Evolutionary conservation across 2,113 vertebrate species (phyloP).

Genomic region (Daphoenositta chrysoptera): DNA sequence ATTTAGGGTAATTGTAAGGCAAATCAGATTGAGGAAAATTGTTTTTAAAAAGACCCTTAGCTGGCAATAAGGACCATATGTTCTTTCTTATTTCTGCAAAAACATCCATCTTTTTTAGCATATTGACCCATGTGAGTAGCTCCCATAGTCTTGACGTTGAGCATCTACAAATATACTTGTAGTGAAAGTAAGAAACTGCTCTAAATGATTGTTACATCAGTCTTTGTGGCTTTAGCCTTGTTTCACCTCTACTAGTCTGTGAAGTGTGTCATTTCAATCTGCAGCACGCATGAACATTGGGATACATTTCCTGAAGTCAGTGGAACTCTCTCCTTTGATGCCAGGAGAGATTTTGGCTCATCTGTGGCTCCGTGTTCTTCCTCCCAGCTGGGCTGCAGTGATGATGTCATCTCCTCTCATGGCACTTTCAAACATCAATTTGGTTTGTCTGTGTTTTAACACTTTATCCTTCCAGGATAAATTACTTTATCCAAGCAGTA

Average conservation of each 20-base stretch:
- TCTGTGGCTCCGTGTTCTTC: not conserved
- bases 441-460: not conserved
- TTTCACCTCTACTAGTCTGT: not conserved
- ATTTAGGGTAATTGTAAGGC: slow-evolving; percentile 36
- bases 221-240: not conserved
- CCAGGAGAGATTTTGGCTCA: not conserved
- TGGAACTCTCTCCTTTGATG: not conserved
- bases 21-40: slow-evolving; percentile 38
- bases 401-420: not conserved
- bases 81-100: not conserved
- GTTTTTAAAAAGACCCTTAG: slow-evolving; percentile 3
- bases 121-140: not conserved
- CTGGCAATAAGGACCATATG: not conserved
- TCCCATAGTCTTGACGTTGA: not conserved
- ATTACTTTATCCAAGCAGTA: no score
- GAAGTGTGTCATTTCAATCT: not conserved
- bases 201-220: not conserved
- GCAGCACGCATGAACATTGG: not conserved
- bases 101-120: not conserved
- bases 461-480: not conserved
- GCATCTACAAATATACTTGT: not conserved
- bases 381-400: not conserved
- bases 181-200: not conserved
- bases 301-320: not conserved
- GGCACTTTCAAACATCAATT: not conserved